Evolutionary conservation across 2,113 vertebrate species (phyloP), one percentile per base, ranked within the genome.

Genomic region (Ovibos moschatus): DNA sequence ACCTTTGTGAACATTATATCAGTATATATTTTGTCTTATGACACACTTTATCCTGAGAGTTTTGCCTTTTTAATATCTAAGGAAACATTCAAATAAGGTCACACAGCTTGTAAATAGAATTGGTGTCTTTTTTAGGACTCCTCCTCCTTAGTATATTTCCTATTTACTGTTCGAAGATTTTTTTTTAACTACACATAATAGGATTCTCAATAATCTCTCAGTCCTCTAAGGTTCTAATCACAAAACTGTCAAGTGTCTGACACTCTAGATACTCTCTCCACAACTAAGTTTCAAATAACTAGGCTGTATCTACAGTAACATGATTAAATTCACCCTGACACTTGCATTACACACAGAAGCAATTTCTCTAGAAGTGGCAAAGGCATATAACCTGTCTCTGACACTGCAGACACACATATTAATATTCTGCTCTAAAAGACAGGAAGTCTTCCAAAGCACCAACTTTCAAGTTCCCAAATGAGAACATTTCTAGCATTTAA

Each of bases 71-170:
- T 93, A 40, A 51, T 16, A 83, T 55, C 21, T 86, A 67, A 58
- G 28, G 17, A 95, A 97, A 97, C 12, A 90, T 43, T 94, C 60
- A 79, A 16, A 47, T 51, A 82, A 92, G 27, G 57, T 89, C 81
- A 90, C 17, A 82, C 6, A 82, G n/a, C 45, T 88, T 96, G 7
- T 83, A 91, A 85, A 96, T 17, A 90, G 21, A 97, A 36, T 2
- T 81, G 27, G 53, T 79, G 3, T 78, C 33, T 92, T 88, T 95
- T 87, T 93, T 58, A 91, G 58, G 53, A 76, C 5, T 86, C 14
- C 33, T 91, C 93, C 55, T 28, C 13, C 33, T 93, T 74, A 91
- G 12, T 19, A 10, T 62, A 43, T 21, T 90, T 90, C 91, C 60
- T 23, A 93, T 95, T 94, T 30, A 36, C 9, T 89, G 53, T 57